Evolutionary conservation across 2,797 vertebrate genomes (phyloP).

Genomic region (Urophycis tenuis): DNA sequence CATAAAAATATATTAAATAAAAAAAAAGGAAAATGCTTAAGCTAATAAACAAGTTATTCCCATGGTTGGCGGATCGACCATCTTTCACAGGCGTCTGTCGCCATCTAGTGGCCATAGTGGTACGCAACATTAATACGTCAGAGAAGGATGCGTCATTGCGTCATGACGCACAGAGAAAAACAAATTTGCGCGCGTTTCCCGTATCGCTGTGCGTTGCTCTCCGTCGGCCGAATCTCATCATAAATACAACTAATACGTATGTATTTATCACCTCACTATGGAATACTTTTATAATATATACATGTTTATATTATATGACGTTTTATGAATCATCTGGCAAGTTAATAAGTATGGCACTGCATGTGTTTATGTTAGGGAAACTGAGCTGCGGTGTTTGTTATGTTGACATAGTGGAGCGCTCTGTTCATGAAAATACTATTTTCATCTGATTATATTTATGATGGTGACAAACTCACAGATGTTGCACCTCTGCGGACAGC

Average conservation of each 20-base stretch:
- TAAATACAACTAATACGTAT: neutral
- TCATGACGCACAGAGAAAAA: neutral
- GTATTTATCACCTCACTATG: neutral
- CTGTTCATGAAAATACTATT: no score
- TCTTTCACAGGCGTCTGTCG: constrained; percentile 27
- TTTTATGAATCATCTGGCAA: no score
- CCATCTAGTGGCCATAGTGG: constrained; percentile 32
- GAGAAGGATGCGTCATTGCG: constrained; percentile 33
- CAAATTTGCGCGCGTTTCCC: constrained; percentile 63
- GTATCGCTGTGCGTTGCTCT: neutral
- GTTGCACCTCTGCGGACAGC: no score
- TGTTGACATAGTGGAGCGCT: no score
- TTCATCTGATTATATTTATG: no score
- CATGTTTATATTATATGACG: no score
- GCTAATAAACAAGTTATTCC: neutral
- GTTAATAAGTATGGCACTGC: no score
- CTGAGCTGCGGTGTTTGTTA: no score
- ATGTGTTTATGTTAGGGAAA: no score
- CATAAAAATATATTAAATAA: no score
- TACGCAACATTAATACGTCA: neutral
- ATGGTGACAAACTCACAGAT: no score
- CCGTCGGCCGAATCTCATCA: neutral
- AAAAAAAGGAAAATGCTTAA: neutral
- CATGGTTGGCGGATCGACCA: neutral
- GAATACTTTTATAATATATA: neutral